phyloP scores from a whole-genome alignment of 37 sponge, comb jelly and placozoan genomes.

The Chondrilla cf. caribensis region DNA sequence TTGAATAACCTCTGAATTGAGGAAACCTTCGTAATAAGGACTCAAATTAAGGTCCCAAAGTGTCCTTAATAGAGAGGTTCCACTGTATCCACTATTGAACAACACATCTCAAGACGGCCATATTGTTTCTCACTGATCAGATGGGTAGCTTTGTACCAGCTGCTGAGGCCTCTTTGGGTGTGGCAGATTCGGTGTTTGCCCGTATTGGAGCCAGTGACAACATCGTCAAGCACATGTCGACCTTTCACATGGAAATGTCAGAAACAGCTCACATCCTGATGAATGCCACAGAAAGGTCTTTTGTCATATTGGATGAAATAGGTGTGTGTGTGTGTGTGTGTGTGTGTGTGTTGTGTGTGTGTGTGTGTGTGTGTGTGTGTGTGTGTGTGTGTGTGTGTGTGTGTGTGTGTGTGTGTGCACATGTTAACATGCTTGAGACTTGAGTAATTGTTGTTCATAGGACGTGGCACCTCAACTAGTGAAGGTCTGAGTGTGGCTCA shows the following conservation, averaged over 20 bases:
- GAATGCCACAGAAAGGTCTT: constrained; percentile 61
- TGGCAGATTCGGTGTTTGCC: constrained; percentile 83
- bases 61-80: too few species aligned
- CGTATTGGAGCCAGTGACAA: constrained; percentile 89
- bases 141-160: constrained; percentile 92
- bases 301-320: constrained; percentile 86
- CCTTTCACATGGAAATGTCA: constrained; percentile 84
- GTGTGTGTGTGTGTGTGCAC: constrained; percentile 24
- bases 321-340: constrained; percentile 49
- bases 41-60: too few species aligned
- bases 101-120: too few species aligned
- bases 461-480: constrained; percentile 70
- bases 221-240: constrained; percentile 78
- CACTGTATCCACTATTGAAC: too few species aligned
- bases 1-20: too few species aligned
- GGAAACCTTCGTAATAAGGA: too few species aligned
- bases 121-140: constrained; percentile 16
- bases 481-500: constrained; percentile 78
- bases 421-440: neutral
- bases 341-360: neutral
- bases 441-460: constrained; percentile 40
- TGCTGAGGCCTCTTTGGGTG: constrained; percentile 51
- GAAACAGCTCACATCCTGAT: constrained; percentile 81
- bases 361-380: constrained; percentile 18
- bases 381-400: neutral